phyloP scores from a whole-genome alignment of 2,888 invertebrate genomes.

The Miltochrista miniata region DNA sequence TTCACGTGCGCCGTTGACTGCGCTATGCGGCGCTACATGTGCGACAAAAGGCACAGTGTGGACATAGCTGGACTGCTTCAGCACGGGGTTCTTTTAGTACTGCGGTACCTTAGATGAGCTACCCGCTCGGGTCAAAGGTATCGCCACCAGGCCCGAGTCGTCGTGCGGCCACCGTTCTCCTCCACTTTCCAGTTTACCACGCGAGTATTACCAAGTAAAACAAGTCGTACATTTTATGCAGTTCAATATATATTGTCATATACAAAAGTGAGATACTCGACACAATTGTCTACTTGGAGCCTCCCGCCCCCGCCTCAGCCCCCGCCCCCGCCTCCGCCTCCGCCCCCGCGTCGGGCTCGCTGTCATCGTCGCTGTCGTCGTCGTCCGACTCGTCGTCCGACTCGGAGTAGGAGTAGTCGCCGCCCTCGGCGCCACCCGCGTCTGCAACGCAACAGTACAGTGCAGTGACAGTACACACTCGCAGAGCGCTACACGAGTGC shows the following conservation, averaged over 20 bases:
- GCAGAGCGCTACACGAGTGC: no score
- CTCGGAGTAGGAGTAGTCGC: constrained; percentile 67
- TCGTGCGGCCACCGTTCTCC: background rate
- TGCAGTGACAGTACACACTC: no score
- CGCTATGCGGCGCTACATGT: no score
- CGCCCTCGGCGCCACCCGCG: constrained; percentile 69
- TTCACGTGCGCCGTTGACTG: no score
- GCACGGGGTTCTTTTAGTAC: no score
- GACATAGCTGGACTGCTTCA: no score
- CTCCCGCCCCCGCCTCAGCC: constrained; percentile 14
- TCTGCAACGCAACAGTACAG: constrained; percentile 22
- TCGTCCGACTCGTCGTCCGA: constrained; percentile 76
- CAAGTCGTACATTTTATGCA: background rate
- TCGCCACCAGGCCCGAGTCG: background rate
- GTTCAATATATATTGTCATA: background rate
- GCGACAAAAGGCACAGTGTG: no score
- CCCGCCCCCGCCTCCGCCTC: constrained; percentile 20
- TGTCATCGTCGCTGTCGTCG: no score
- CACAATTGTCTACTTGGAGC: background rate
- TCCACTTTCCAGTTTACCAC: background rate
- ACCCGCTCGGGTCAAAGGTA: no score
- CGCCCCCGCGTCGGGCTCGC: constrained; percentile 43
- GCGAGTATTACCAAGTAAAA: background rate
- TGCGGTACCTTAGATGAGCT: no score
- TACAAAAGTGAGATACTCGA: background rate